Conservation (phyloP, 2,113 vertebrate species). For the Thalassoma bifasciatum region DNA sequence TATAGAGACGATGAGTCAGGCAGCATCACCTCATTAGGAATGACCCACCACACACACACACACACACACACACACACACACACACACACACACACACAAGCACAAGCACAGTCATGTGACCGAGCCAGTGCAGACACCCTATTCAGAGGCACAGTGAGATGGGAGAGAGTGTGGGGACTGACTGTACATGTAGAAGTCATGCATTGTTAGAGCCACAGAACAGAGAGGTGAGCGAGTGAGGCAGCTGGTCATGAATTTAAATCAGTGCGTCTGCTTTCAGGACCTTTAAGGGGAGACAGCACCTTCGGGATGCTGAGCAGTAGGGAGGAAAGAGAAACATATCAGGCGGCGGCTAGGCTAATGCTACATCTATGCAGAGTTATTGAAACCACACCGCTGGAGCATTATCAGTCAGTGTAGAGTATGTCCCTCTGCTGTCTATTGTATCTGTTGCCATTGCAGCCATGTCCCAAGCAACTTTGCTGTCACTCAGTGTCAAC, state of each 20-base stretch:
- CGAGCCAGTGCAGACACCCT: slow-evolving; percentile 53
- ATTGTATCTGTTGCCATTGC: slow-evolving; percentile 56
- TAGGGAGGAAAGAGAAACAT: slow-evolving; percentile 14
- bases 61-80: too few species aligned
- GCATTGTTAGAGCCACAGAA: slow-evolving; percentile 73
- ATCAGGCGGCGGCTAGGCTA: slow-evolving; percentile 25
- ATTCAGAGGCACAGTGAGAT: slow-evolving; percentile 57
- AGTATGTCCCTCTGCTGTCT: slow-evolving; percentile 26
- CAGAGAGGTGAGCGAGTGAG: slow-evolving; percentile 57
- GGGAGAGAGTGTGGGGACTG: slow-evolving; percentile 50
- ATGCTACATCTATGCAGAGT: slow-evolving; percentile 27
- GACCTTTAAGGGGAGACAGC: slow-evolving; percentile 45
- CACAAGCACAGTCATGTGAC: slow-evolving; percentile 71
- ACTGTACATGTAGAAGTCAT: slow-evolving; percentile 71
- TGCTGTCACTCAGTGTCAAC: slow-evolving; percentile 73
- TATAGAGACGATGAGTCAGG: slow-evolving; percentile 77
- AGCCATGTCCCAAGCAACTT: slow-evolving; percentile 58
- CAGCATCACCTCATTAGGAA: slow-evolving; percentile 77
- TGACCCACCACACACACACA: slow-evolving; percentile 79
- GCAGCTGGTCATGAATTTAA: slow-evolving; percentile 78
- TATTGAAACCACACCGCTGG: slow-evolving; percentile 16
- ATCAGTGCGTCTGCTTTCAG: slow-evolving; percentile 54
- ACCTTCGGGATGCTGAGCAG: slow-evolving; percentile 33
- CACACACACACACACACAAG: too few species aligned
- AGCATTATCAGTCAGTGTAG: slow-evolving; percentile 35